These are phyloP conservation scores for Chydorus sphaericus DNA, from an alignment of 2,888 invertebrate species.

Conservation along the genomic window DNA sequence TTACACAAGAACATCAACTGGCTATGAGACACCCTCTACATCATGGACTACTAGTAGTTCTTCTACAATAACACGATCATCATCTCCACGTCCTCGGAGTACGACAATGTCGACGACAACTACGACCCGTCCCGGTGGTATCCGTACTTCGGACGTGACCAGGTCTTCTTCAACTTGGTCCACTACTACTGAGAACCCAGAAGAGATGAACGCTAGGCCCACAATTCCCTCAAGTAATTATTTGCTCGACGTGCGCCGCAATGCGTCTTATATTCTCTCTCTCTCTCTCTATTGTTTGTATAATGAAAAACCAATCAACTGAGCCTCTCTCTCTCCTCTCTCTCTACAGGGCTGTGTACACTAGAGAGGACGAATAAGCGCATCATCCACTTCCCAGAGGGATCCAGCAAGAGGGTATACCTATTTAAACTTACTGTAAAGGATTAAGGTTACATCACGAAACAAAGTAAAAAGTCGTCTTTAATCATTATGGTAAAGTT, in stretches of 20 bases:
- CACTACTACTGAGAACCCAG: constrained; percentile 25
- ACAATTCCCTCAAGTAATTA: constrained; percentile 17
- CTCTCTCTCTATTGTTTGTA: background rate
- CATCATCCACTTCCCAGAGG: constrained; percentile 71
- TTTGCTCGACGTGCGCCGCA: background rate
- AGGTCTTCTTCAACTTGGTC: constrained; percentile 22
- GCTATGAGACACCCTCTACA: too few species aligned
- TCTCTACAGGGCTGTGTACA: constrained; percentile 53
- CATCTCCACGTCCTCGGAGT: constrained; percentile 27
- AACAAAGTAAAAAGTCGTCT: too few species aligned
- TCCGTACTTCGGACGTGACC: constrained; percentile 21
- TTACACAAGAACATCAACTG: too few species aligned
- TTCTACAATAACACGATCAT: background rate
- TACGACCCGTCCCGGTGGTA: constrained; percentile 23
- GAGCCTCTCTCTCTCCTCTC: constrained; percentile 24
- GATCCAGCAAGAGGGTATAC: constrained; percentile 69
- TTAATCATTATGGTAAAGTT: too few species aligned
- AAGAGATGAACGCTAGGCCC: constrained; percentile 34
- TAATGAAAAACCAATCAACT: background rate
- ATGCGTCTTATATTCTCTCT: background rate
- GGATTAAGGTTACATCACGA: too few species aligned
- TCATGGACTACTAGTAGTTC: too few species aligned
- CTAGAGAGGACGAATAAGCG: constrained; percentile 68
- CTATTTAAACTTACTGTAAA: too few species aligned
- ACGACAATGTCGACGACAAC: constrained; percentile 25